Base-by-base conservation (phyloP, 2,888 invertebrate species). In the Dusona sp. region DNA sequence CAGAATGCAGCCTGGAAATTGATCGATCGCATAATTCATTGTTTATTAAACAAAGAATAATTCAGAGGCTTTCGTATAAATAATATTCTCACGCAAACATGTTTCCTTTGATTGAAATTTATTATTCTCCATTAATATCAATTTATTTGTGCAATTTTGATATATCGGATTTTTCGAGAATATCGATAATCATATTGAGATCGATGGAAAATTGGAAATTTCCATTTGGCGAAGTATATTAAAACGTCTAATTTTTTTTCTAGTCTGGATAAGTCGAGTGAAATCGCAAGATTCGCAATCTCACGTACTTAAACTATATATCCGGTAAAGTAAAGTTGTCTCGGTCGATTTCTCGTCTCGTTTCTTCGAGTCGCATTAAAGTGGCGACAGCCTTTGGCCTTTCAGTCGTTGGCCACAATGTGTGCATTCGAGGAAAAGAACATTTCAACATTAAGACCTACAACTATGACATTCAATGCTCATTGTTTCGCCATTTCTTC, bases 1-100 rank as follows among this genome's bases (percentile, higher is more conserved):
- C 73, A 68, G 51, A 6, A 48, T 4, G 19, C 48, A 16, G 6
- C 13, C 13, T 29, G 61, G 16, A 29, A 61, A 61, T 61, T 61
- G 29, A 61, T 61, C 61, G 61, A 61, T 61, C 13, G 29, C 61
- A 16, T 61, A 61, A 61, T 61, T 61, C 29, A n/a, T 61, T 61
- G 61, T 61, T 61, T 29, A 29, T 61, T 61, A 61, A 61, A 61
- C 61, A 29, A 61, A 61, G 29, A 16, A 61, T 61, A 9, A 29
- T 29, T 61, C 29, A 61, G 16, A 61, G 29, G 16, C 16, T 61
- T 57, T 16, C 29, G 29, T 61, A 16, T 22, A 57, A 61, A 61
- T 29, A 29, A 61, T 22, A 25, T 11, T 3, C 1, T 25, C 57
- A 29, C 4, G 57, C 57, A 29, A 29, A 29, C 16, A 61, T 29